phyloP scores from a whole-genome alignment of 2,113 vertebrate species.

The Pangasianodon hypophthalmus region DNA sequence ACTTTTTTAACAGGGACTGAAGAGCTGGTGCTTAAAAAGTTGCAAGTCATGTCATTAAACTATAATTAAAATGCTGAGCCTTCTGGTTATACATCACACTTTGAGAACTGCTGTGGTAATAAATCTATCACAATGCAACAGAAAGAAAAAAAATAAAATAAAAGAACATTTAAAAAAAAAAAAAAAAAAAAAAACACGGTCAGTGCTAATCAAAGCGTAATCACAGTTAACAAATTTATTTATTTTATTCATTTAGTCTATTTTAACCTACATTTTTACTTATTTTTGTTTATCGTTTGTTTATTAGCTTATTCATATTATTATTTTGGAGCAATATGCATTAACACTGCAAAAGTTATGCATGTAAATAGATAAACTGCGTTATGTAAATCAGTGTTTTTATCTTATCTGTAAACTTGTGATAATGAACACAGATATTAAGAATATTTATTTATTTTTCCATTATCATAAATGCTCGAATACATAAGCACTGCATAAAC shows the following conservation, averaged over 20 bases:
- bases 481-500: background rate
- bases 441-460: background rate
- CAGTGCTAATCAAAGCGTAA: background rate
- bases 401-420: background rate
- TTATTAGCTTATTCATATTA: background rate
- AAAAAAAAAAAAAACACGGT: no score
- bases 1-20: background rate
- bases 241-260: background rate
- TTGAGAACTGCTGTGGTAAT: background rate
- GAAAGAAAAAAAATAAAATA: background rate
- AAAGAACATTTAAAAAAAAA: background rate
- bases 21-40: background rate
- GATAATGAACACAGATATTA: background rate
- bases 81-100: background rate
- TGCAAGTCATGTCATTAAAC: slow-evolving; percentile 14
- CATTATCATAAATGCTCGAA: background rate
- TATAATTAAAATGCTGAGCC: background rate
- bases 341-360: background rate
- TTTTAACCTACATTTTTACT: background rate
- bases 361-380: background rate
- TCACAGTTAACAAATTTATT: background rate
- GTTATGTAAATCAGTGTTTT: background rate
- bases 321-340: background rate
- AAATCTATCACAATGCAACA: background rate
- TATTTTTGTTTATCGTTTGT: background rate